Evolutionary conservation across 2,113 vertebrate species (phyloP), one percentile per base, ranked within the genome.

Genomic region (Hypanus sabinus): DNA sequence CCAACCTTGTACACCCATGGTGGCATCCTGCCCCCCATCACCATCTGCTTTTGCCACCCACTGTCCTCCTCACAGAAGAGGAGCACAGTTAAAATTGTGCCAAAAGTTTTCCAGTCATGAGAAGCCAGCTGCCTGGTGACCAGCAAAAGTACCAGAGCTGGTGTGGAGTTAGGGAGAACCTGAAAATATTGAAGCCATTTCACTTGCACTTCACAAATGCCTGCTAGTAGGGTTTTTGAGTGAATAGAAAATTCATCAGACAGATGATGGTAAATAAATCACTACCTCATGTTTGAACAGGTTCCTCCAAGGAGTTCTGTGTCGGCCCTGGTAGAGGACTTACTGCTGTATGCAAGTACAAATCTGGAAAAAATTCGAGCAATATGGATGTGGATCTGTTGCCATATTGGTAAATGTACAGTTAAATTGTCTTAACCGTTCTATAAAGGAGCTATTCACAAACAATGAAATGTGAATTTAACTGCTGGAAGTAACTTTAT

Each of bases 311-410:
- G 94, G 94, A 96, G 95, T 93, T 96, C 96, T 0, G 94, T 97
- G 73, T 96, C 97, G 0, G 96, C 96, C 0, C 95, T 98, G 0
- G 96, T 98, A 12, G 95, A 95, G 11, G 96, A 96, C 65, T 95
- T 98, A 94, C 95, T 98, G 6, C 96, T 96, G 81, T 95, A 96
- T 94, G 96, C 97, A 85, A 95, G 95, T 60, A 97, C 96, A 0
- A 97, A 98, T 7, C 94, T 98, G 95, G 97, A 98, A 24, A 97
- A 96, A 70, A 96, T 97, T 79, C 96, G 97, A 0, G 97, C 95
- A 88, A 96, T 98, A 93, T 98, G 97, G 97, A 97, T 96, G 57
- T 98, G 97, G 97, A 97, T 98, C 60, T 97, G 96, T 95, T 97
- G 97, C 60, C 97, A 98, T 94, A 98, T 98, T 95, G 97, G 97